Evolutionary conservation across 64 coral and sea anemone species (phyloP), one percentile per base, ranked within the genome.

Genomic region (Hydrozoanthus tunicans): DNA sequence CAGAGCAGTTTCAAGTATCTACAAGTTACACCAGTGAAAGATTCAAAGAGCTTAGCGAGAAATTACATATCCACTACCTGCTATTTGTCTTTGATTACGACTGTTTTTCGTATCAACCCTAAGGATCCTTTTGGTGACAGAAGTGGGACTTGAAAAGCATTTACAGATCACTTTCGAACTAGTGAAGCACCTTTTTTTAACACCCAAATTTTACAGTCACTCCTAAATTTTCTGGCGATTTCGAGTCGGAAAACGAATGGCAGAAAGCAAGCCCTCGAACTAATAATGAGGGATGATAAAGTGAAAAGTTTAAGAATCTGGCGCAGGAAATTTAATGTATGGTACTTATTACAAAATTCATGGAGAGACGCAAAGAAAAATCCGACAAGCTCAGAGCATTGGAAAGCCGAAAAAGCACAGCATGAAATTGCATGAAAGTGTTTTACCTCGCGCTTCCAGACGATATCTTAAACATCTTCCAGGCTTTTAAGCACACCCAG

Each of bases 251-350:
- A 76, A 76, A 76, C 73, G 27, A 76, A 76, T 76, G 73, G 25
- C 73, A 76, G 73, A 64, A 89, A 74, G 85, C 67, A 89, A 89
- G 69, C 85, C 85, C 52, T 0, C 69, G 26, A 89, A 51, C 68
- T 74, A 9, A 26, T 52, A 23, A 54, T 89, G 6, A 56, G 53
- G 4, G 66, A 86, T 3, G 52, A 86, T 25, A 86, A 86, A 83
- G 56, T 58, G n/a, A 72, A 68, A 43, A 89, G 69, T 20, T 53
- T 89, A 89, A 73, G 53, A 83, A 83, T 83, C 60, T 83, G 81
- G 81, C 60, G 59, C 73, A 76, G 73, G 73, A 76, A 76, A 76
- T 76, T 76, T 12, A 76, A 51, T 76, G 73, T 25, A 76, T 83
- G 81, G 60, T 83, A 17, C 80, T 58, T 83, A 7, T 65, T 83